phyloP scores from a whole-genome alignment of 2,888 invertebrate genomes.

The Schizotus pectinicornis region DNA sequence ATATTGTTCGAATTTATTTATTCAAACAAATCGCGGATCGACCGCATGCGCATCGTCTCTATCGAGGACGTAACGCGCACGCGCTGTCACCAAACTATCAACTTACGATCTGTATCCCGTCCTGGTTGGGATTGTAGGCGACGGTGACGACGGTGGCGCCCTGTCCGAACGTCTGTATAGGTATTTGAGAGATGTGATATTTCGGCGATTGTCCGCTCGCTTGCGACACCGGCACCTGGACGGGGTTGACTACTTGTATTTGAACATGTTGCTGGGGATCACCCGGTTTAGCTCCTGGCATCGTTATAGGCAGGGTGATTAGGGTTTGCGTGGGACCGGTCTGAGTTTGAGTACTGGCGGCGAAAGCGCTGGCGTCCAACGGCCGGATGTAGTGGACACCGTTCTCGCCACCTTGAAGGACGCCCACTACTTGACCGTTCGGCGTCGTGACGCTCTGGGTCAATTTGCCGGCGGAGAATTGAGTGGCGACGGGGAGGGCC shows the following conservation, averaged over 20 bases:
- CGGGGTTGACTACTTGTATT: conserved; percentile 65
- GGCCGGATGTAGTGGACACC: conserved; percentile 78
- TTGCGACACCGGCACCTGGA: conserved; percentile 49
- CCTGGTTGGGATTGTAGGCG: conserved; percentile 70
- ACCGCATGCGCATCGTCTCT: no score
- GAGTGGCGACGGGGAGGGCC: conserved; percentile 66
- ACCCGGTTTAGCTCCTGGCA: conserved; percentile 76
- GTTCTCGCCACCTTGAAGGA: conserved; percentile 72
- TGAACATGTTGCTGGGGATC: conserved; percentile 81
- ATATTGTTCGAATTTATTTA: no score
- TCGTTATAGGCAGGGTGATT: conserved; percentile 79
- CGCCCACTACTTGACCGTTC: conserved; percentile 73
- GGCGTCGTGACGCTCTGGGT: conserved; percentile 73
- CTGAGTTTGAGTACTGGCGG: conserved; percentile 42
- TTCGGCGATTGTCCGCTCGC: conserved; percentile 67
- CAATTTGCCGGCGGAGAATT: conserved; percentile 69
- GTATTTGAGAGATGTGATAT: conserved; percentile 76
- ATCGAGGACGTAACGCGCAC: no score
- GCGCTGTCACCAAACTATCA: conserved; percentile 37
- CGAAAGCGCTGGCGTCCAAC: conserved; percentile 63
- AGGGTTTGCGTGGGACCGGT: conserved; percentile 63
- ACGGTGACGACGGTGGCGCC: conserved; percentile 76
- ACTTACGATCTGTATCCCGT: conserved; percentile 66
- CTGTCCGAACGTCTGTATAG: conserved; percentile 77
- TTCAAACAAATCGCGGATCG: no score